Evolutionary conservation across 1,140 invertebrate species (phyloP).

Genomic region (Zaprionus kolodkinae): DNA sequence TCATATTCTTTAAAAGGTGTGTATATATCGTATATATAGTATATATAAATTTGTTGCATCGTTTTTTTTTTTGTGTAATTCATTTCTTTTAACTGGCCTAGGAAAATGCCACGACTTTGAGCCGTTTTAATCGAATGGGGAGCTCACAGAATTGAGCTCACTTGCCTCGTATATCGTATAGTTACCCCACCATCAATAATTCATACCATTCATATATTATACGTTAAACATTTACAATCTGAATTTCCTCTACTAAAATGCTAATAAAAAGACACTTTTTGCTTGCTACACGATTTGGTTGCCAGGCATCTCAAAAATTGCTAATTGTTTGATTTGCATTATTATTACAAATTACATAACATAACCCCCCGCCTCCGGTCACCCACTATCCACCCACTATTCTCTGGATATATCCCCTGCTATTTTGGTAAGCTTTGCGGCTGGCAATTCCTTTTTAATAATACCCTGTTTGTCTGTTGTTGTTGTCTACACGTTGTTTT

Average conservation of each 20-base stretch:
- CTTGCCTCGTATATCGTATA: background rate
- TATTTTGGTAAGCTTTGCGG: constrained; percentile 52
- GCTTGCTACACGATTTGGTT: constrained; percentile 39
- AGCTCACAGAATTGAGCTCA: constrained; percentile 70
- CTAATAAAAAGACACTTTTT: constrained; percentile 78
- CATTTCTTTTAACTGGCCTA: constrained; percentile 41
- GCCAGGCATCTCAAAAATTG: constrained; percentile 52
- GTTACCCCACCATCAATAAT: constrained; percentile 3
- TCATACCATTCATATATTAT: constrained; percentile 16
- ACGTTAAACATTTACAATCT: constrained; percentile 48
- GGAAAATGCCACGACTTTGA: constrained; percentile 78
- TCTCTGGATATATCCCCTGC: background rate
- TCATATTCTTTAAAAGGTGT: constrained; percentile 1
- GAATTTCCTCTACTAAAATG: constrained; percentile 61
- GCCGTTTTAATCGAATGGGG: constrained; percentile 44
- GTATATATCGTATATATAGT: constrained; percentile 12
- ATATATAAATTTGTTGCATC: constrained; percentile 42
- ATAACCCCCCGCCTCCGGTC: background rate
- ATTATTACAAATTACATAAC: constrained; percentile 23
- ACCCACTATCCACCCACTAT: background rate
- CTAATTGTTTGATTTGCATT: constrained; percentile 39
- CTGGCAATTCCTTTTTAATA: constrained; percentile 45
- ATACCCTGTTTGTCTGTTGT: constrained; percentile 47
- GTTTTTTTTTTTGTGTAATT: constrained; percentile 31
- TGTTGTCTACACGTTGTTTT: constrained; percentile 3